Evolutionary conservation across 1,140 invertebrate species (phyloP).

Genomic region (Spodoptera frugiperda): DNA sequence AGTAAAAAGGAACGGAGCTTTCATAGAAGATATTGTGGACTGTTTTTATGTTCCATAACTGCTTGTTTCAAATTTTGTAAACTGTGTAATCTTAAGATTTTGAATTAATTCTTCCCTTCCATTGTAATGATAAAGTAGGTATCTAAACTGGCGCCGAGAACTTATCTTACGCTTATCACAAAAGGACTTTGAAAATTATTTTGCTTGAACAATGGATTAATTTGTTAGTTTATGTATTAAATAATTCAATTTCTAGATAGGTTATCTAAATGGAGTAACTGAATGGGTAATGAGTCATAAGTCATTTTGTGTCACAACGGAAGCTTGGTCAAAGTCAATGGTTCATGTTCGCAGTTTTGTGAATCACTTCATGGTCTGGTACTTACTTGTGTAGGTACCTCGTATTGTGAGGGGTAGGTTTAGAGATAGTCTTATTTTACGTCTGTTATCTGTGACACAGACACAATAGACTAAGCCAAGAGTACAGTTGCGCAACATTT

Average conservation of each 20-base stretch:
- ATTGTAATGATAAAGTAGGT: slow-evolving; percentile 11
- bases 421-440: too few relatives aligned
- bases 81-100: slow-evolving; percentile 15
- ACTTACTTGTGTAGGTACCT: too few relatives aligned
- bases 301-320: too few relatives aligned
- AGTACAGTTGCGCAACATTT: too few relatives aligned
- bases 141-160: neutral
- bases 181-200: slow-evolving; percentile 13
- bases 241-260: neutral
- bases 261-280: neutral
- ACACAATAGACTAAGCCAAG: too few relatives aligned
- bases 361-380: too few relatives aligned
- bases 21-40: slow-evolving; percentile 50
- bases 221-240: neutral
- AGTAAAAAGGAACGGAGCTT: slow-evolving; percentile 76
- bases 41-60: slow-evolving; percentile 51
- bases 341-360: too few relatives aligned
- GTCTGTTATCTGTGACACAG: too few relatives aligned
- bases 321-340: too few relatives aligned
- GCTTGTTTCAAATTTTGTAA: slow-evolving; percentile 45
- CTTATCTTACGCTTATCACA: slow-evolving; percentile 15
- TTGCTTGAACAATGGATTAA: slow-evolving; percentile 11
- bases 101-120: slow-evolving; percentile 25
- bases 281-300: neutral
- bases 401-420: too few relatives aligned